Percentiles rank a stretch among this genome's conserved stretches.
Conservation (phyloP, 2,113 vertebrate genomes). For the Hemiscyllium ocellatum region DNA sequence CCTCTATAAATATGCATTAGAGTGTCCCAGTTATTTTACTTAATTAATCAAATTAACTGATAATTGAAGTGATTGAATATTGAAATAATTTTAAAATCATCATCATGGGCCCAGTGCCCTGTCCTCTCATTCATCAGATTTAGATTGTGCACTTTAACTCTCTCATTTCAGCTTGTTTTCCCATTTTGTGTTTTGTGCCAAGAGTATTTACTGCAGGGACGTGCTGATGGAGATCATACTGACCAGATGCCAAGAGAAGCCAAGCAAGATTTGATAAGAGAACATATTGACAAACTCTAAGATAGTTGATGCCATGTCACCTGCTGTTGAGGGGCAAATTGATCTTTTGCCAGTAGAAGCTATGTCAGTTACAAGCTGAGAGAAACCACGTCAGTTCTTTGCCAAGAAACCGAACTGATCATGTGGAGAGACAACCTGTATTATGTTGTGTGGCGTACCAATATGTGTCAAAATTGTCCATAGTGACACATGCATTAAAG, state of each 20-base stretch:
- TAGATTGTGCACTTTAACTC: background rate
- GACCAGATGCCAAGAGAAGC: background rate
- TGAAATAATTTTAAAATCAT: slow-evolving; percentile 13
- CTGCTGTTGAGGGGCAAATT: background rate
- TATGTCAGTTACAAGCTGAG: slow-evolving; percentile 10
- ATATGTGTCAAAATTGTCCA: background rate
- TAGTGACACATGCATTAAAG: background rate
- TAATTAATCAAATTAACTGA: background rate
- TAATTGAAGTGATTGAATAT: background rate
- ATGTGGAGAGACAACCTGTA: background rate
- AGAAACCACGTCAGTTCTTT: background rate
- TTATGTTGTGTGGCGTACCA: background rate
- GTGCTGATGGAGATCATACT: background rate
- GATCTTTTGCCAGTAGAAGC: slow-evolving; percentile 2
- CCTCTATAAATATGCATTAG: background rate
- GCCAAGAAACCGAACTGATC: background rate
- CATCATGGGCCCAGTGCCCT: background rate
- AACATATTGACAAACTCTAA: background rate
- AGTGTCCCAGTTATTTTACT: background rate
- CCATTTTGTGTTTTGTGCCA: background rate
- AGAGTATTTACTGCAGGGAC: background rate
- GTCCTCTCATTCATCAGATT: background rate
- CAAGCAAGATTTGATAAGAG: background rate
- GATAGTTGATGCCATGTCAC: background rate
- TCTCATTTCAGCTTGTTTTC: background rate